A percentile compares a stretch with the other conserved stretches of the same genome.
These are phyloP conservation scores for Lycocerus yunnanus DNA, from an alignment of 2,888 invertebrate genomes.

Conservation along the genomic window DNA sequence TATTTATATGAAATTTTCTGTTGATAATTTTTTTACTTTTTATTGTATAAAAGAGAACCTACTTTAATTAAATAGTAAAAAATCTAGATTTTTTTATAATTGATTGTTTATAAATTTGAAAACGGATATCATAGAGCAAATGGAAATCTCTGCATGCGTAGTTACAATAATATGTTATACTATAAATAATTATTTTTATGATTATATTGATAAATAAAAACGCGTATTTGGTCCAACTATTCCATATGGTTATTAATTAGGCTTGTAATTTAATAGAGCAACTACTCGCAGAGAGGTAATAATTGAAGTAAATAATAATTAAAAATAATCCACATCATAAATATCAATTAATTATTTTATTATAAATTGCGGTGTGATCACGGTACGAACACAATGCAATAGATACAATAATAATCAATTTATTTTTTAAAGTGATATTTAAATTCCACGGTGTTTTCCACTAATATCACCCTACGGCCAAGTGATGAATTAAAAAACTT, in stretches of 20 bases:
- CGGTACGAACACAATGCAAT: background rate
- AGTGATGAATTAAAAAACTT: background rate
- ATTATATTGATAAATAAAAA: no score
- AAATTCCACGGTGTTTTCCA: background rate
- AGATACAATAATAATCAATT: background rate
- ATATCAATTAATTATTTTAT: background rate
- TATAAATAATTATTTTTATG: no score
- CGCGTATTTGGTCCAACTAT: no score
- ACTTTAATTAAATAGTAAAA: background rate
- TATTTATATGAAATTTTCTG: constrained; percentile 9
- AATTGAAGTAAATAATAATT: background rate
- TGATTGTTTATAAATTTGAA: background rate
- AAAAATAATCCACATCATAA: background rate
- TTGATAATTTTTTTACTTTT: background rate
- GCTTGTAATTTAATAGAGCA: no score
- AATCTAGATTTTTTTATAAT: background rate
- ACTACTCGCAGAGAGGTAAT: no score
- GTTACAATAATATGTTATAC: no score
- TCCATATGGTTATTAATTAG: no score
- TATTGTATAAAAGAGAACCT: background rate
- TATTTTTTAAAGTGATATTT: background rate
- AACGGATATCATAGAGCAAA: no score
- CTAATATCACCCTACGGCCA: background rate
- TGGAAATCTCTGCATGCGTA: no score
- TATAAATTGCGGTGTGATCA: background rate